Base-by-base conservation (phyloP, 2,797 vertebrate species). In the Periophthalmus magnuspinnatus region DNA sequence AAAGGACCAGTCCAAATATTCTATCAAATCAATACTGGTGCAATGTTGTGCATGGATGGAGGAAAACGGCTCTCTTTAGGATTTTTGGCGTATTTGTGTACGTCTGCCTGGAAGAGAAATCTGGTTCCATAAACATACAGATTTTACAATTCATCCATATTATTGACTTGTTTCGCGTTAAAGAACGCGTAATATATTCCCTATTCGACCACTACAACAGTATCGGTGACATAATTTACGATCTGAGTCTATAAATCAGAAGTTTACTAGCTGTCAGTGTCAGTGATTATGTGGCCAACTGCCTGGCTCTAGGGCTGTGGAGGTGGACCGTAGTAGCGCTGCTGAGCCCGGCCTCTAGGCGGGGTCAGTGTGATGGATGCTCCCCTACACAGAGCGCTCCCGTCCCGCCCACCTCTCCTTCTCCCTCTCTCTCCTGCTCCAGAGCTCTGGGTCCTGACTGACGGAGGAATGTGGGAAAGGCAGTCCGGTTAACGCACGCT, bases 281-380 rank as follows among this genome's bases (percentile, higher is more conserved):
- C 60, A 5, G 0, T 80, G 84, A 88, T 88, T 1, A 79, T 82
- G 54, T 14, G 21, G 68, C 0, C 85, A 36, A n/a, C 1, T 65
- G 68, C 66, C 54, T 45, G 28, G 13, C 5, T n/a, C 6, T 28
- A n/a, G n/a, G 48, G n/a, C 48, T 52, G 17, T n/a, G 19, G 56
- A 33, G 28, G 56, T 16, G 59, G 19, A 13, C 34, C n/a, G n/a
- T 21, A 61, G 59, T 21, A 41, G 21, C 61, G 61, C 61, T 22
- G 38, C 61, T 22, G n/a, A 47, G 38, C 36, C 38, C 61, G 38
- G 38, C 61, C 61, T 47, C 85, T 89, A 88, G 92, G 92, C 89
- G 91, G 76, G 77, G 86, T 76, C 74, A 34, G 70, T 54, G 64
- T 86, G 89, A 88, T 76, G 85, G 90, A 91, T 70, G 82, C 82